These are phyloP conservation scores for Catalaphyllia jardinei DNA, from an alignment of 64 coral and sea anemone genomes.

Conservation along the genomic window DNA sequence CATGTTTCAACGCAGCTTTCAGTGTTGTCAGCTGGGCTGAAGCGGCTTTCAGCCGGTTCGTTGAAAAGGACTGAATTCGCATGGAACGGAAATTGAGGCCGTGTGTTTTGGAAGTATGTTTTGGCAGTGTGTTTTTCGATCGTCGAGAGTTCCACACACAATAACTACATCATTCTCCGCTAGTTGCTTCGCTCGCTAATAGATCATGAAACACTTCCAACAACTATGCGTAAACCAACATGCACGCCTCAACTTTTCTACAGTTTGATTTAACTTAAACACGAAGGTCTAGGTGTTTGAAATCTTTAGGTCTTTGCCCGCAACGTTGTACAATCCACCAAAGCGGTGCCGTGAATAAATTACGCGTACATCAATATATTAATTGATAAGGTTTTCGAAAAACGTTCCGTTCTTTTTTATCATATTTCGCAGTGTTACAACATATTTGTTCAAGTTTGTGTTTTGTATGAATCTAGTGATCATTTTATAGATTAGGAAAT, in stretches of 20 bases:
- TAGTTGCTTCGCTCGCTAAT: background rate
- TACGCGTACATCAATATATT: slow-evolving; percentile 33
- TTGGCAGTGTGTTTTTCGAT: slow-evolving; percentile 20
- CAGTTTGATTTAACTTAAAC: background rate
- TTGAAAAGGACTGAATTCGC: background rate
- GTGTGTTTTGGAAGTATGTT: slow-evolving; percentile 9
- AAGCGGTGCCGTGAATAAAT: slow-evolving; percentile 39
- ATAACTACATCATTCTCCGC: background rate
- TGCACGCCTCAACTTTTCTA: background rate
- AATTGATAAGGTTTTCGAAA: slow-evolving; percentile 18
- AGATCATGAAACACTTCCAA: background rate
- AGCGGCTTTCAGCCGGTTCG: background rate
- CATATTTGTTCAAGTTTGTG: background rate
- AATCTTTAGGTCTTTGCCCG: background rate
- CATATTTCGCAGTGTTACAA: background rate
- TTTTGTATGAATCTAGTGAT: background rate
- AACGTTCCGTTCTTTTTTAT: slow-evolving; percentile 6
- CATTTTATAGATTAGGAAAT: background rate
- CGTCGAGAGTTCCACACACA: background rate
- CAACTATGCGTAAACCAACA: background rate
- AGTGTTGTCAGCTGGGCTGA: slow-evolving; percentile 12
- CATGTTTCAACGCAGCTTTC: background rate
- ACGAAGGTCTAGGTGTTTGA: background rate
- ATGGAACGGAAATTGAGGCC: slow-evolving; percentile 1
- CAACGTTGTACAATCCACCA: background rate